phyloP scores from a whole-genome alignment of 2,113 vertebrate genomes.

The Etheostoma cragini region DNA sequence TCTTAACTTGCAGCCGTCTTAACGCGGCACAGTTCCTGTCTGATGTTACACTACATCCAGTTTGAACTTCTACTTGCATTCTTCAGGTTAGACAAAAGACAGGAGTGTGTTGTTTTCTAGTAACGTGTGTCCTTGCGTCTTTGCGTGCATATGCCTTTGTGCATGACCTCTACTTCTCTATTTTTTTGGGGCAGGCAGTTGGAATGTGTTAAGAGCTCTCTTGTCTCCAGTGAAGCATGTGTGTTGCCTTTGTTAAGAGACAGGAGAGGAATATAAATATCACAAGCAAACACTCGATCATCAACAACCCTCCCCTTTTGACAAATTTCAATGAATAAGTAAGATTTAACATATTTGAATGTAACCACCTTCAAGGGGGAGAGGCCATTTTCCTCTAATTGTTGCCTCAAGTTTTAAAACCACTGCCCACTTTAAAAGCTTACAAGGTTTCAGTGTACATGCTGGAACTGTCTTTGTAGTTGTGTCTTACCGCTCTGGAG shows the following conservation, averaged over 20 bases:
- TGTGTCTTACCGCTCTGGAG: constrained; percentile 55
- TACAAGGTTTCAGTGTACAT: constrained; percentile 32
- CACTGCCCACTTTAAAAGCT: constrained; percentile 65
- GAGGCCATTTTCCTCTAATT: constrained; percentile 27
- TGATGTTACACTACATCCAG: neutral
- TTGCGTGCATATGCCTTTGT: constrained; percentile 39
- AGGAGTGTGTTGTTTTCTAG: constrained; percentile 36
- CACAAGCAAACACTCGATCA: constrained; percentile 23
- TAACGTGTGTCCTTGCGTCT: constrained; percentile 1
- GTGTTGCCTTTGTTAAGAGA: constrained; percentile 65
- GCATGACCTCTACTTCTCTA: constrained; percentile 45
- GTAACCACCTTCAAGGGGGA: constrained; percentile 25
- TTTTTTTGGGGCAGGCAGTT: constrained; percentile 68
- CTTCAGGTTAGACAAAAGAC: constrained; percentile 22
- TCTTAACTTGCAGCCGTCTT: neutral
- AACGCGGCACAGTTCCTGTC: neutral
- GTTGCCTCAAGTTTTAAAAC: constrained; percentile 37
- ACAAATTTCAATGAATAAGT: constrained; percentile 11
- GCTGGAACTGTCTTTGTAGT: constrained; percentile 66
- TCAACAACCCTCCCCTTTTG: constrained; percentile 4
- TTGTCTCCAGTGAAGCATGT: constrained; percentile 72
- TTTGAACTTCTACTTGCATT: constrained; percentile 23
- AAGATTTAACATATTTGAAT: constrained; percentile 34
- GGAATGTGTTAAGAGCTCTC: constrained; percentile 75
- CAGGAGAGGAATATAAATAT: constrained; percentile 22